Evolutionary conservation across 1,140 invertebrate genomes (phyloP), one percentile per base, ranked within the genome.

Genomic region (Geopemphigus sp.): DNA sequence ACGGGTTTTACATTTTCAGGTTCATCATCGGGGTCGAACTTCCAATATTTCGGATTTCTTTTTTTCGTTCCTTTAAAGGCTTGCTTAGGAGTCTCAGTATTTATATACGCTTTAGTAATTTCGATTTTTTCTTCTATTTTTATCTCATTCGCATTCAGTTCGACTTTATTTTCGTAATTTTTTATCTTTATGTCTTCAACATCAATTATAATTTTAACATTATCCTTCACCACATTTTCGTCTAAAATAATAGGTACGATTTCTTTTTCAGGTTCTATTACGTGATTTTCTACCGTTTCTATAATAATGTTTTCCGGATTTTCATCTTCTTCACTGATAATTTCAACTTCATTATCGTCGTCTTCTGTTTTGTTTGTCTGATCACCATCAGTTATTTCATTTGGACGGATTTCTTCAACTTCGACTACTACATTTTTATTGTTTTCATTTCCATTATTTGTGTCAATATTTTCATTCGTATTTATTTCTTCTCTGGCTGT

Each of bases 191-290:
- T 26, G 14, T 61, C 57, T 24, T 76, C 32, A 19, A 78, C 22
- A 61, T 78, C 74, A 78, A 78, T 63, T 78, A 78, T 45, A 50
- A 78, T 78, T 61, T 78, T 39, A 32, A 59, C 24, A 12, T 78
- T 78, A 50, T 78, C 39, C 11, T 29, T 50, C 26, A 78, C 5
- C 45, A 63, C 2, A 61, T 61, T 39, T 61, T 50, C 47, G 39
- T 78, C 57, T 26, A 78, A 47, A 50, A 78, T 63, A 8, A 72
- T 78, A 81, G 81, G 81, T 81, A 81, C 78, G 45, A n/a, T 80
- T 26, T 70, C 81, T 26, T 81, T 78, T 81, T 82, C 81, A 4
- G 80, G 66, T 47, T 82, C 80, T 80, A 74, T 66, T 73, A 82
- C 80, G 29, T 68, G 53, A 29, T 45, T 64, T 80, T 81, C 80